phyloP scores from a whole-genome alignment of 2,888 invertebrate genomes.

The Coenonympha glycerion region DNA sequence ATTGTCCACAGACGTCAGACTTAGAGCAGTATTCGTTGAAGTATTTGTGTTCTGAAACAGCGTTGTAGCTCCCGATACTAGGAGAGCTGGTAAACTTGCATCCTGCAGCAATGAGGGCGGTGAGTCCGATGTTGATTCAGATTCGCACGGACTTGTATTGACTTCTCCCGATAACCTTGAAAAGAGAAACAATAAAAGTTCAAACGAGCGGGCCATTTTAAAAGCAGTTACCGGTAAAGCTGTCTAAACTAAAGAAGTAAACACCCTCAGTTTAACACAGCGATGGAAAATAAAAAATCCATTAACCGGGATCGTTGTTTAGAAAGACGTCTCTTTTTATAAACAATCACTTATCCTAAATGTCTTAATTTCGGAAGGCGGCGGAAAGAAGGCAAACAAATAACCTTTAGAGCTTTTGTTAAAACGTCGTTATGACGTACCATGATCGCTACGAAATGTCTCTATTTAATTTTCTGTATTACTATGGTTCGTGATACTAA shows the following conservation, averaged over 20 bases:
- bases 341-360: constrained; percentile 42
- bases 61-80: constrained; percentile 64
- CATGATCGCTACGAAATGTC: constrained; percentile 7
- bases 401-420: constrained; percentile 22
- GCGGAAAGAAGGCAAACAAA: constrained; percentile 34
- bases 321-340: constrained; percentile 39
- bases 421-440: constrained; percentile 14
- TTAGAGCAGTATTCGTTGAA: constrained; percentile 45
- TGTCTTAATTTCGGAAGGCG: constrained; percentile 50
- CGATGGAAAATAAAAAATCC: constrained; percentile 41
- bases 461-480: constrained; percentile 18
- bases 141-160: constrained; percentile 77
- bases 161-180: constrained; percentile 63
- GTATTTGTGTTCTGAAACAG: constrained; percentile 62
- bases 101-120: constrained; percentile 70
- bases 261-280: constrained; percentile 38
- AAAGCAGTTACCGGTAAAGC: constrained; percentile 10
- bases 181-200: background rate
- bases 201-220: background rate
- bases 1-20: constrained; percentile 49
- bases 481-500: constrained; percentile 20
- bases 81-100: constrained; percentile 59
- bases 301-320: constrained; percentile 42
- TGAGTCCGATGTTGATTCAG: constrained; percentile 78
- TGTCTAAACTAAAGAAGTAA: constrained; percentile 34